Evolutionary conservation across 2,797 vertebrate genomes (phyloP).

Genomic region (Urophycis tenuis): DNA sequence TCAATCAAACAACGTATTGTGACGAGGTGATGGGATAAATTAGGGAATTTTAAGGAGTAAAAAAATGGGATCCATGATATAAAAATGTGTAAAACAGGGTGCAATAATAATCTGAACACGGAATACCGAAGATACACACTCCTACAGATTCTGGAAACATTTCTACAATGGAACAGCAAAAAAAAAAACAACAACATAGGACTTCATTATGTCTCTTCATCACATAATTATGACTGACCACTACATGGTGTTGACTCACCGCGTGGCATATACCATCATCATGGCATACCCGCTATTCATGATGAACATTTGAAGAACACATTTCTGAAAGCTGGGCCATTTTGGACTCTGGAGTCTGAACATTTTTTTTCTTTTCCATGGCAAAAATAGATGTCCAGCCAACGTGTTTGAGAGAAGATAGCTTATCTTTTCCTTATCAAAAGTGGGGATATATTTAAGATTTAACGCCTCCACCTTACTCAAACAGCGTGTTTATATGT

Average conservation of each 20-base stretch:
- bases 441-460: not conserved
- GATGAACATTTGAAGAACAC: not conserved
- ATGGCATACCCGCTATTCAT: not conserved
- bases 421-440: not conserved
- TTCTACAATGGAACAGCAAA: not conserved
- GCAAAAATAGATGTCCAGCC: not conserved
- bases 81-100: not conserved
- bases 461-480: too few relatives aligned
- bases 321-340: not conserved
- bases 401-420: not conserved
- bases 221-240: not conserved
- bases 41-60: not conserved
- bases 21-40: not conserved
- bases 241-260: too few relatives aligned
- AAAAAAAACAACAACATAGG: too few relatives aligned
- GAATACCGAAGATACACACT: not conserved
- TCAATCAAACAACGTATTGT: not conserved
- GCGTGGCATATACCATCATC: not conserved
- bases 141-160: not conserved
- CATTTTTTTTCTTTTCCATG: not conserved
- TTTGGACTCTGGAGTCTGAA: not conserved
- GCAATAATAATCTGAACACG: not conserved
- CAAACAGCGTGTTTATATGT: too few relatives aligned
- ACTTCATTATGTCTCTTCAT: not conserved
- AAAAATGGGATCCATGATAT: slow-evolving; percentile 1